Percentiles rank a stretch among this genome's conserved stretches.
Conservation (phyloP, 2,113 vertebrate species). For the Rhinolophus ferrumequinum region DNA sequence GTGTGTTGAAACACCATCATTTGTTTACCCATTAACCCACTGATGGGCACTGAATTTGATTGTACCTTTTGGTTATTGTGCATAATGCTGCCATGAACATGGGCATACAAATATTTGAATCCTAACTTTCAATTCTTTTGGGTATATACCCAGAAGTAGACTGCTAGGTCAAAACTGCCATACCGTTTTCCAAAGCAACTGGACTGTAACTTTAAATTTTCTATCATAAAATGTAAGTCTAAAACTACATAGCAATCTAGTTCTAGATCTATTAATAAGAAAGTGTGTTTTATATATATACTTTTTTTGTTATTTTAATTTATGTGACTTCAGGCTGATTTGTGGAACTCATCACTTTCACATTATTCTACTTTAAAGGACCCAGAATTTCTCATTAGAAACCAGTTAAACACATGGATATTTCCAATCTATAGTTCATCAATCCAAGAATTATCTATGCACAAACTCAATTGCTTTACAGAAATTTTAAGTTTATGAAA, state of each 20-base stretch:
- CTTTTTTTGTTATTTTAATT: neutral
- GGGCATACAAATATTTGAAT: neutral
- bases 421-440: neutral
- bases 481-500: neutral
- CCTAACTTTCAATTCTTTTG: neutral
- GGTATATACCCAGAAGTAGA: neutral
- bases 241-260: neutral
- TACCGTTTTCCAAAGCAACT: neutral
- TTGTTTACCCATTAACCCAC: neutral
- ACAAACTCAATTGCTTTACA: neutral
- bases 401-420: neutral
- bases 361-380: constrained; percentile 16
- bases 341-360: neutral
- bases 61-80: neutral
- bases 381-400: constrained; percentile 23
- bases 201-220: neutral
- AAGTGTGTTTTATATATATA: neutral
- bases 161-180: neutral
- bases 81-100: neutral
- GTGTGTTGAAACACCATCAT: neutral
- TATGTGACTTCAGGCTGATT: neutral
- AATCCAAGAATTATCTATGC: neutral
- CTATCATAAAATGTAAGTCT: neutral
- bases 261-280: neutral
- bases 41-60: neutral